Evolutionary conservation across 2,888 invertebrate genomes (phyloP).

Genomic region (Tipula vernalis): DNA sequence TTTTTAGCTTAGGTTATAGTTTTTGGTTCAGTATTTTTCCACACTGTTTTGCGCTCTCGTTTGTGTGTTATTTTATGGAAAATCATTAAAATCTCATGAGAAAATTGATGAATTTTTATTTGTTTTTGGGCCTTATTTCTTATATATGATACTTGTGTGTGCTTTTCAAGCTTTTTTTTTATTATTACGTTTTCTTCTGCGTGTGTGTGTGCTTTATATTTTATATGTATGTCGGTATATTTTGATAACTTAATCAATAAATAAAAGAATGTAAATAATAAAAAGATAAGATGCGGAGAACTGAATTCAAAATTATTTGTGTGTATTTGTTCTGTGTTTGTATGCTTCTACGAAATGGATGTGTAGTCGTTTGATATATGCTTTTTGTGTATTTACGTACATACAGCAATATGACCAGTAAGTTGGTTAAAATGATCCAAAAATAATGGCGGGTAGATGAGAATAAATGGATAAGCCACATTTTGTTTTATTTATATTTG

Average conservation of each 20-base stretch:
- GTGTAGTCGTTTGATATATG: not conserved
- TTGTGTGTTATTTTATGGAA: not conserved
- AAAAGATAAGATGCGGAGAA: not conserved
- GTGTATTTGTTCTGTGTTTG: not conserved
- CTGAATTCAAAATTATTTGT: not conserved
- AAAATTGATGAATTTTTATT: constrained; percentile 1
- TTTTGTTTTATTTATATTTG: not conserved
- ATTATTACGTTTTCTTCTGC: not conserved
- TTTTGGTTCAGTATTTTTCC: not conserved
- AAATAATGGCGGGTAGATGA: not conserved
- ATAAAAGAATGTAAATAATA: not conserved
- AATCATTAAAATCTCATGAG: constrained; percentile 4
- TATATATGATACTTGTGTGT: not conserved
- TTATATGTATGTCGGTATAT: not conserved
- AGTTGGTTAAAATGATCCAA: not conserved
- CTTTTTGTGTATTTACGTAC: not conserved
- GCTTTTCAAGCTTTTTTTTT: not conserved
- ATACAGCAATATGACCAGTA: not conserved
- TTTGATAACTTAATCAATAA: not conserved
- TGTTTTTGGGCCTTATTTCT: not conserved
- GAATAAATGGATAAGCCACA: not conserved
- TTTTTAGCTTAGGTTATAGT: not conserved
- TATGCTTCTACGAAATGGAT: not conserved
- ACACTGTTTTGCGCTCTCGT: not conserved
- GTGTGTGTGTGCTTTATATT: not conserved